Percentiles rank a stretch among this genome's conserved stretches.
Evolutionary conservation across 1,140 invertebrate species (phyloP).

Genomic region (Theocolax elegans): DNA sequence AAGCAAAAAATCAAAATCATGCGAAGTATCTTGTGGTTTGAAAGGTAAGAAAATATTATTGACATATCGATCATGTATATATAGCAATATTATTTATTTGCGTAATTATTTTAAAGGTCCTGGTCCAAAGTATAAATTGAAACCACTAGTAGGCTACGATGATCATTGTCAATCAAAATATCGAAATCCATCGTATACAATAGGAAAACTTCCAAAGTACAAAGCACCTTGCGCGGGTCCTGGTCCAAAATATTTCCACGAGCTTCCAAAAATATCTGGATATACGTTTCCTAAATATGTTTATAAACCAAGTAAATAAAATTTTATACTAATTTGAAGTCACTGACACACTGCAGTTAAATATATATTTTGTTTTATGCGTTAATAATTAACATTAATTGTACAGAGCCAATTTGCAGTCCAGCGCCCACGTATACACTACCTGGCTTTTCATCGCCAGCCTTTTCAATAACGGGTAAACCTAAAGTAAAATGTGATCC

Average conservation of each 20-base stretch:
- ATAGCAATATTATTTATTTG: no score
- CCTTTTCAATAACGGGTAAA: conserved; percentile 2
- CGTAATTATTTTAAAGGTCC: conserved; percentile 56
- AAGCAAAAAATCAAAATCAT: background rate
- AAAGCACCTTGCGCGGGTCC: conserved; percentile 41
- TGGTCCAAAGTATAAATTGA: conserved; percentile 58
- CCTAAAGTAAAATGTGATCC: background rate
- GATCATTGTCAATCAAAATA: conserved; percentile 56
- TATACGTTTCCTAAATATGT: conserved; percentile 47
- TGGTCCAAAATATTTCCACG: conserved; percentile 54
- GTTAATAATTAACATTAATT: background rate
- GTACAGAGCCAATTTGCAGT: background rate
- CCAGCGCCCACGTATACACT: conserved; percentile 31
- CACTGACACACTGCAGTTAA: background rate
- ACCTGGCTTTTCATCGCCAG: conserved; percentile 19
- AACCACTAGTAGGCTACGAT: conserved; percentile 53
- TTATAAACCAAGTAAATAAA: conserved; percentile 36
- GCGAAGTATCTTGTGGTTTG: conserved; percentile 12
- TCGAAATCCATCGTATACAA: conserved; percentile 58
- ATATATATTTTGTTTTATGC: background rate
- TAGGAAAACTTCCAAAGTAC: conserved; percentile 35
- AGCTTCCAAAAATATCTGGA: conserved; percentile 36
- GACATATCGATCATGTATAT: no score
- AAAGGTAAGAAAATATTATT: conserved; percentile 23
- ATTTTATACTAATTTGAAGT: conserved; percentile 21